Base-by-base conservation (phyloP, 2,113 vertebrate genomes). In the Geothlypis trichas region DNA sequence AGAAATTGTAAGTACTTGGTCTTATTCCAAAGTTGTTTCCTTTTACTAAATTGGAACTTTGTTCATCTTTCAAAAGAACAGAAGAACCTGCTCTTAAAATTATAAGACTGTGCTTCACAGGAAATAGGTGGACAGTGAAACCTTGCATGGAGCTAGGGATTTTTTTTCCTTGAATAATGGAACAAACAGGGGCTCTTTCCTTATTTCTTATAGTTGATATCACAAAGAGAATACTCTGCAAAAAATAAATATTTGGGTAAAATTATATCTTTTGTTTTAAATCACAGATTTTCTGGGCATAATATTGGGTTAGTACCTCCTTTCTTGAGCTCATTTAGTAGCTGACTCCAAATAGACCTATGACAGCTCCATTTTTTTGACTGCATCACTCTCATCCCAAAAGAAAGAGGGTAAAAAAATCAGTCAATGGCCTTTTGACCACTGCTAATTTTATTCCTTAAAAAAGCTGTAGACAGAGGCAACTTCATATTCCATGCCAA, bases 21-120 rank as follows among this genome's bases (percentile, higher is more conserved):
- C n/a, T 86, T 52, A 31, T n/a, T 42, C 11, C 26, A 51, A 84
- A 69, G 19, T 63, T 71, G 30, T 63, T 87, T 84, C 11, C 14
- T 87, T 87, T 63, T 81, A 30, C 33, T 87, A 42, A 67, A 77
- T 49, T 16, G 5, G 31, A 90, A 77, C 4, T 77, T 84, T 1
- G 0, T 84, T 84, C n/a, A 69, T 66, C 17, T 78, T 65, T 76
- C 51, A 80, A n/a, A 80, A 73, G 26, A 58, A 23, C 15, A 90
- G 31, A 68, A 80, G 28, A 89, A 58, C 5, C 3, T 17, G 1
- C 21, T 61, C 27, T 73, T 65, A 52, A 86, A 86, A 52, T 71
- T 1, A 0, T 67, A 19, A 42, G 33, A 65, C 21, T 51, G 0
- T 30, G 7, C 20, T 82, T 85, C 28, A 68, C 1, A 7, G 7